Evolutionary conservation across 2,113 vertebrate species (phyloP).

Genomic region (Acanthisitta chloris): DNA sequence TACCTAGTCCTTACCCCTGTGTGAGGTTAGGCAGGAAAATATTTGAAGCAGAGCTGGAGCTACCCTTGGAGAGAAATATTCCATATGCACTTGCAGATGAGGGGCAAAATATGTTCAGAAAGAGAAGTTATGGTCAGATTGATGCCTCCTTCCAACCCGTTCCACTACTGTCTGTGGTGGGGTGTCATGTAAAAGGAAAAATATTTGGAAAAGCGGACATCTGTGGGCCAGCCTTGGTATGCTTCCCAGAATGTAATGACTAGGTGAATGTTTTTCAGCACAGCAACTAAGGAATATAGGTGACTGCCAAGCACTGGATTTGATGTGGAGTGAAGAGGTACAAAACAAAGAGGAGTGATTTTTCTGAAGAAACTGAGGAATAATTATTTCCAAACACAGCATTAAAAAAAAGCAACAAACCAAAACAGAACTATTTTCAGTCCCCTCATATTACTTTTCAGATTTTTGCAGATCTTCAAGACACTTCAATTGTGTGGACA

Average conservation of each 20-base stretch:
- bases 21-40: background rate
- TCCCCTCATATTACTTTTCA: background rate
- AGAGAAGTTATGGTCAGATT: conserved; percentile 20
- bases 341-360: conserved; percentile 33
- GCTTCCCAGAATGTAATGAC: conserved; percentile 64
- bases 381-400: background rate
- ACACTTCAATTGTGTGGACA: background rate
- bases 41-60: background rate
- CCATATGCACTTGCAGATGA: background rate
- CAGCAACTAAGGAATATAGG: conserved; percentile 28
- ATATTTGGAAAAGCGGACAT: conserved; percentile 49
- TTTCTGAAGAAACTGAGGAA: background rate
- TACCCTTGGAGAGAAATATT: background rate
- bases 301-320: conserved; percentile 44
- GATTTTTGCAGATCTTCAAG: background rate
- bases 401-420: background rate
- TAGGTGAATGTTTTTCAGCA: conserved; percentile 58
- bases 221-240: conserved; percentile 57
- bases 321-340: conserved; percentile 26
- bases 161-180: conserved; percentile 59
- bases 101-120: background rate
- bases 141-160: conserved; percentile 5
- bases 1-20: background rate
- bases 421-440: background rate
- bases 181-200: conserved; percentile 62